Evolutionary conservation across 2,888 invertebrate genomes (phyloP), one percentile per base, ranked within the genome.

Genomic region (Harpalus rufipes): DNA sequence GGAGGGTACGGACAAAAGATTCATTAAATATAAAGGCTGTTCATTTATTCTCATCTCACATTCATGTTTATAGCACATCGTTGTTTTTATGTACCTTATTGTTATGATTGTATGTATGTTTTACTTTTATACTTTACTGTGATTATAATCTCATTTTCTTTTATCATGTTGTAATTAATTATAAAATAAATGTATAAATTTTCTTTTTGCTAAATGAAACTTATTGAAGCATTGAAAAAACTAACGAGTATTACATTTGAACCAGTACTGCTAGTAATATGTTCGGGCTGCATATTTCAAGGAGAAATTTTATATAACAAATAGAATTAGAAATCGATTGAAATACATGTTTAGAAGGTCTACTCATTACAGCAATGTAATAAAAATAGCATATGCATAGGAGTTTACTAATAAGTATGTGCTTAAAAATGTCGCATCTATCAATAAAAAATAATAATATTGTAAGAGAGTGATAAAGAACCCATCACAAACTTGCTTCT

Each of bases 131-230:
- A 56, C 72, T 81, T 32, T 81, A 81, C 81, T 81, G 81, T 81
- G 81, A 81, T 81, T 81, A 72, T 81, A 59, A 72, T 68, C 72
- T 81, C 81, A 81, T 68, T 81, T 81, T 58, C 81, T 81, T 51
- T 81, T 58, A 68, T 81, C 68, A 32, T 81, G 81, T 81, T 81
- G 58, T 51, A 51, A 51, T 51, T 51, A 12, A 51, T 51, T 12
- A 51, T 51, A 51, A 44, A 81, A 81, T 81, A 81, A 81, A 81
- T 72, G 63, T 81, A 56, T 81, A 72, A 32, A 68, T 32, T 32
- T 63, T 63, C 21, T 63, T 21, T 8, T 68, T 68, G 39, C 32
- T 32, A 68, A 68, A 68, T 65, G 68, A 68, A 68, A 68, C 14
- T 68, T 68, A 32, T 68, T 63, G 12, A 25, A 39, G n/a, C n/a